These are phyloP conservation scores for Phyllopteryx taeniolatus DNA, from an alignment of 2,113 vertebrate genomes.

Conservation along the genomic window DNA sequence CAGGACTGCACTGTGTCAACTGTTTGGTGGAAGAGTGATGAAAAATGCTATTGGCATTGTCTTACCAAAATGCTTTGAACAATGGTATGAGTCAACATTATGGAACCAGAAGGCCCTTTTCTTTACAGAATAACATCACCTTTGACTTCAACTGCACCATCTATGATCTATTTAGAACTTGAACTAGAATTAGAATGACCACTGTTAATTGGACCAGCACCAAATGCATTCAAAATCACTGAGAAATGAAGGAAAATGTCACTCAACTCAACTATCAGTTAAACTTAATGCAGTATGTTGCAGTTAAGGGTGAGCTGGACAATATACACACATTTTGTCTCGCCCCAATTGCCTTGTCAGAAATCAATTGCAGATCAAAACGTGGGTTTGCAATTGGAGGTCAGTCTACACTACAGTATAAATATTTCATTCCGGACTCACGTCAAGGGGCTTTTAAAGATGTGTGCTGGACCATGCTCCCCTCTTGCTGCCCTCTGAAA, in stretches of 20 bases:
- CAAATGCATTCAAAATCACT: neutral
- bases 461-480: slow-evolving; percentile 82
- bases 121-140: neutral
- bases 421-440: slow-evolving; percentile 91
- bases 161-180: too few relatives aligned
- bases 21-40: neutral
- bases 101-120: neutral
- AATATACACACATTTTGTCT: slow-evolving; percentile 78
- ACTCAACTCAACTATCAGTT: neutral
- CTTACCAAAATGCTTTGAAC: neutral
- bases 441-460: slow-evolving; percentile 91
- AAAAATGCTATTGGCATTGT: neutral
- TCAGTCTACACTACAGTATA: slow-evolving; percentile 84
- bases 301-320: slow-evolving; percentile 50
- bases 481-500: slow-evolving; percentile 82
- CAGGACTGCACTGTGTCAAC: neutral
- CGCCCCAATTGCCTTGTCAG: slow-evolving; percentile 88
- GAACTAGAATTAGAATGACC: neutral
- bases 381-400: slow-evolving; percentile 83
- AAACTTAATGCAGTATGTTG: neutral
- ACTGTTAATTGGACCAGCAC: neutral
- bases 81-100: neutral
- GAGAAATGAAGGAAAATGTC: neutral
- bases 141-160: neutral
- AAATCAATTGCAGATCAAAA: slow-evolving; percentile 93